These are phyloP conservation scores for Acanthurus leucopareius DNA, from an alignment of 2,797 vertebrate genomes.

Conservation along the genomic window DNA sequence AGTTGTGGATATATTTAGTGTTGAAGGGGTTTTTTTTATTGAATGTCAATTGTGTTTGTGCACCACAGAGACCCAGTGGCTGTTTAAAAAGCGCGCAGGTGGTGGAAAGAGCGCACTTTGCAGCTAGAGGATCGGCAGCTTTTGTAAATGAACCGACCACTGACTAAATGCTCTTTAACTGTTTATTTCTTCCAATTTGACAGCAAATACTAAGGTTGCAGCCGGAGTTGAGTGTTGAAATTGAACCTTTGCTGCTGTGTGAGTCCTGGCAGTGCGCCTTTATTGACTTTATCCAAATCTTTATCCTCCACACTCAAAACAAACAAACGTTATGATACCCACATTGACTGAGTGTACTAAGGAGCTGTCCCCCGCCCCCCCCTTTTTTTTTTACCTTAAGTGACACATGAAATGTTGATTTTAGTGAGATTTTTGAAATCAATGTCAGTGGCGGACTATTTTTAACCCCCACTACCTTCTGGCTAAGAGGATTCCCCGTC, in stretches of 20 bases:
- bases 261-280: neutral
- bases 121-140: neutral
- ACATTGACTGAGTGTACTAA: neutral
- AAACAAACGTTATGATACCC: neutral
- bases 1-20: accelerated
- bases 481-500: slow-evolving; percentile 71
- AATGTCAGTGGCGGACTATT: slow-evolving; percentile 56
- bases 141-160: neutral
- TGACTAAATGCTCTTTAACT: neutral
- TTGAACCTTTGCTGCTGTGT: neutral
- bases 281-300: neutral
- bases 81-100: slow-evolving; percentile 57
- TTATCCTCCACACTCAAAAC: accelerated
- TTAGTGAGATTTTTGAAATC: slow-evolving; percentile 40
- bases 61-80: neutral
- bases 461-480: slow-evolving; percentile 61
- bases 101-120: slow-evolving; percentile 47
- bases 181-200: neutral
- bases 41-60: neutral
- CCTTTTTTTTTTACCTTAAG: neutral
- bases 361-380: accelerated
- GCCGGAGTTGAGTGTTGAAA: neutral
- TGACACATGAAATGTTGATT: neutral
- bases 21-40: neutral
- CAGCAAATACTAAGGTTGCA: neutral